A percentile compares a stretch with the other conserved stretches of the same genome.
These are phyloP conservation scores for Drosophila maculinotata DNA, from an alignment of 2,888 invertebrate species.

Conservation along the genomic window DNA sequence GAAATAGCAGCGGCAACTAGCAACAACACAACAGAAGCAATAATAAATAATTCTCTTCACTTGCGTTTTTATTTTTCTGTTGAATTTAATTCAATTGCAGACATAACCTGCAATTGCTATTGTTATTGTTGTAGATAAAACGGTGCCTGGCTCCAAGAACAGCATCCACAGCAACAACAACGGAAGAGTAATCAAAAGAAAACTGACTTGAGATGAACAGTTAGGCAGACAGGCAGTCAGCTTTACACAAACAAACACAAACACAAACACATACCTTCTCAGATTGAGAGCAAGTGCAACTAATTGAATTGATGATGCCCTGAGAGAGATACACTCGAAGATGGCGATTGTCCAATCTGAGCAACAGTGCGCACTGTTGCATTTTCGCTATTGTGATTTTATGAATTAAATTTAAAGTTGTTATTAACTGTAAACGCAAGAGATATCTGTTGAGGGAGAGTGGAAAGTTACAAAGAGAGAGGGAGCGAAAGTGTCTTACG, in stretches of 20 bases:
- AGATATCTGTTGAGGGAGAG: background rate
- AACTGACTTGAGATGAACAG: conserved; percentile 51
- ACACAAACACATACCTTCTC: conserved; percentile 7
- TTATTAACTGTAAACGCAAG: conserved; percentile 63
- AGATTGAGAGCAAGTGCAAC: conserved; percentile 58
- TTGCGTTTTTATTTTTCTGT: conserved; percentile 43
- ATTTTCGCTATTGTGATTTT: conserved; percentile 42
- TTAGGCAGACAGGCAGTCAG: conserved; percentile 16
- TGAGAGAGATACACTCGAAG: conserved; percentile 39
- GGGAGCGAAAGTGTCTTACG: background rate
- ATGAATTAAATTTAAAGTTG: conserved; percentile 73
- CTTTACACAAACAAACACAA: conserved; percentile 28
- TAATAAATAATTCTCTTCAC: conserved; percentile 61
- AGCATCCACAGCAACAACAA: conserved; percentile 36
- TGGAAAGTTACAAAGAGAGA: background rate
- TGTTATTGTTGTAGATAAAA: conserved; percentile 50
- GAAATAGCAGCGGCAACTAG: conserved; percentile 57
- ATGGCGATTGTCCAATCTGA: conserved; percentile 47
- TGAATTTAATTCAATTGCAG: conserved; percentile 77
- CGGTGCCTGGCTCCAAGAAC: conserved; percentile 71
- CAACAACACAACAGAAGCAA: conserved; percentile 30
- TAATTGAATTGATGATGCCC: conserved; percentile 65
- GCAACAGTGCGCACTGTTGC: conserved; percentile 31
- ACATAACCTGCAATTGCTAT: conserved; percentile 37
- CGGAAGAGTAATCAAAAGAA: conserved; percentile 52